These are phyloP conservation scores for Hololepta plana DNA, from an alignment of 2,888 invertebrate species.

Conservation along the genomic window DNA sequence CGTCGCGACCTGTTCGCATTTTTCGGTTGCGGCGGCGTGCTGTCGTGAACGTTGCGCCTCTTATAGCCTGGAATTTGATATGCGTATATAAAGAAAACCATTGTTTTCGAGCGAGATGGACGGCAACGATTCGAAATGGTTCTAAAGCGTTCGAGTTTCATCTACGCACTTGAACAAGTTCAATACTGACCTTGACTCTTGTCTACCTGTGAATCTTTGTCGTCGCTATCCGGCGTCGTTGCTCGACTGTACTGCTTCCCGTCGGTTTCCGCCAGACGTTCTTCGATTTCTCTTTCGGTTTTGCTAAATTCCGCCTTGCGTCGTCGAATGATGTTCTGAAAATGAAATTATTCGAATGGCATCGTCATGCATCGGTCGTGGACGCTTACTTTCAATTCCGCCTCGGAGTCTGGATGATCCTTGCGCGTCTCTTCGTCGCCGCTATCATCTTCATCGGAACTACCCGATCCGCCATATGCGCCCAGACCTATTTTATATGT, in stretches of 20 bases:
- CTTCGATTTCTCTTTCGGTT: slow-evolving; percentile 61
- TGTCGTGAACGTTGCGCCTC: no score
- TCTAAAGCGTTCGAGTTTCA: no score
- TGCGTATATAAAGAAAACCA: no score
- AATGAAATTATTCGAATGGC: slow-evolving; percentile 1
- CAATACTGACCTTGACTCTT: no score
- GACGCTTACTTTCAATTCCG: slow-evolving; percentile 47
- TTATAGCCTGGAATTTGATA: no score
- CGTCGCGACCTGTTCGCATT: no score
- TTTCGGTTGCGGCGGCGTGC: no score
- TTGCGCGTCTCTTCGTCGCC: slow-evolving; percentile 9
- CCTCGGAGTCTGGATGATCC: slow-evolving; percentile 37
- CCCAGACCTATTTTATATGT: slow-evolving; percentile 45
- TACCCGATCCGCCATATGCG: slow-evolving; percentile 55
- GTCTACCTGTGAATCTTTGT: no score
- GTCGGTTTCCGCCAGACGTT: slow-evolving; percentile 44
- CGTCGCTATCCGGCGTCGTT: slow-evolving; percentile 27
- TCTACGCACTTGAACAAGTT: no score
- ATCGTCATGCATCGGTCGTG: background rate
- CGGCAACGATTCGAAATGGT: slow-evolving; percentile 3
- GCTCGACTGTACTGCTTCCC: slow-evolving; percentile 17
- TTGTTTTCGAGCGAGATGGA: background rate
- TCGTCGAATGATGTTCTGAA: slow-evolving; percentile 32
- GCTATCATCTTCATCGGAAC: slow-evolving; percentile 30
- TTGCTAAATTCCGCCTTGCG: slow-evolving; percentile 48